Evolutionary conservation across 1,140 invertebrate species (phyloP).

Genomic region (Akabosia matsudoensis): DNA sequence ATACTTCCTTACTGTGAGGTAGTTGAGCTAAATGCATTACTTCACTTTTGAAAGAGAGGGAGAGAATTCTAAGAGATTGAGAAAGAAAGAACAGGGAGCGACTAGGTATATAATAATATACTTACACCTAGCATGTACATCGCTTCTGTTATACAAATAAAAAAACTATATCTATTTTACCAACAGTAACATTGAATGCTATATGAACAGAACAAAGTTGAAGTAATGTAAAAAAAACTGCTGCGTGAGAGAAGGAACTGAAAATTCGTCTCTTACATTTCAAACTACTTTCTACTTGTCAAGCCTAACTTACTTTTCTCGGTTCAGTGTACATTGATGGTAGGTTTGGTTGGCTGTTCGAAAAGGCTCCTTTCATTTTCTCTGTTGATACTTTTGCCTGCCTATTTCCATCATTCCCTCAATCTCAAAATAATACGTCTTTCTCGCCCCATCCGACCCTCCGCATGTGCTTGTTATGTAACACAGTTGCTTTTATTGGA

Average conservation of each 20-base stretch:
- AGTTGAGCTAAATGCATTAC: neutral
- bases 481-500: constrained; percentile 4
- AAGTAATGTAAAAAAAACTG: neutral
- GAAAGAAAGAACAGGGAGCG: neutral
- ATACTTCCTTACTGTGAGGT: neutral
- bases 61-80: neutral
- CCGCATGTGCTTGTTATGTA: neutral
- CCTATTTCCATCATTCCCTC: neutral
- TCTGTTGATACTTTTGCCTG: neutral
- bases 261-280: neutral
- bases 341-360: constrained; percentile 6
- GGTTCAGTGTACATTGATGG: constrained; percentile 23
- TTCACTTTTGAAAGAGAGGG: neutral
- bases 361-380: constrained; percentile 20
- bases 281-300: neutral
- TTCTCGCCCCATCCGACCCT: no score
- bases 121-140: neutral
- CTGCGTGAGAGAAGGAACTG: neutral
- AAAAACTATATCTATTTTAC: neutral
- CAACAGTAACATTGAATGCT: no score
- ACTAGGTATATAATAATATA: no score
- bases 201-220: no score
- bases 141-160: neutral
- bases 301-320: constrained; percentile 19
- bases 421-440: neutral